Evolutionary conservation across 2,797 vertebrate species (phyloP), one percentile per base, ranked within the genome.

Genomic region (Mareca penelope): DNA sequence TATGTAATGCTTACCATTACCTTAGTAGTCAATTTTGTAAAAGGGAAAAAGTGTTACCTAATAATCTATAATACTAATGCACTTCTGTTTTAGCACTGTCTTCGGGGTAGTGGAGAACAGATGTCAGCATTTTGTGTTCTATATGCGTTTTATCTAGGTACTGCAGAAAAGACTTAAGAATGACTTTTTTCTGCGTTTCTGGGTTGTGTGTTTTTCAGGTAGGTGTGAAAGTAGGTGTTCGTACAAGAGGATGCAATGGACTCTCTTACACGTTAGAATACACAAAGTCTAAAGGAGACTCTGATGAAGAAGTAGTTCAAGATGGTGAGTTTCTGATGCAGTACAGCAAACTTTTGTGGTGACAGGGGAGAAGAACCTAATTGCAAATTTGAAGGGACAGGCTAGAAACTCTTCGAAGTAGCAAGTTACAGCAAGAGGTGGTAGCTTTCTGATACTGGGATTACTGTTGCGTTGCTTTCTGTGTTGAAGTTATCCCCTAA

Each of bases 181-280:
- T 26, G 5, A 52, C 26, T 52, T 26, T 72, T 3, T 6, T 22
- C 2, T 31, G 2, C 48, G 44, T 33, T 61, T 4, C 63, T 48
- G 7, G 0, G 69, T 71, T 26, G 52, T 35, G 96, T 46, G 55
- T 64, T 67, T 97, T 96, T 78, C 94, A 99, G 99, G 98, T 99
- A 65, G 99, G 98, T 31, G 96, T 99, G 86, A 99, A 99, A 97
- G 99, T 99, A 23, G 99, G 99, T 11, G 99, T 99, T 76, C 98
- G 98, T 93, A 99, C 99, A 44, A 98, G 99, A 75, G 99, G 99
- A 80, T 99, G 99, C 95, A 99, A 99, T 93, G 99, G 99, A 39
- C 98, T 99, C 86, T 99, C 99, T 17, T 99, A 99, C 85, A 99
- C 98, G 5, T 97, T 99, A 90, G 98, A 99, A 91, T 99, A 99